phyloP scores from a whole-genome alignment of 2,888 invertebrate species.

The Euplagia quadripunctaria region DNA sequence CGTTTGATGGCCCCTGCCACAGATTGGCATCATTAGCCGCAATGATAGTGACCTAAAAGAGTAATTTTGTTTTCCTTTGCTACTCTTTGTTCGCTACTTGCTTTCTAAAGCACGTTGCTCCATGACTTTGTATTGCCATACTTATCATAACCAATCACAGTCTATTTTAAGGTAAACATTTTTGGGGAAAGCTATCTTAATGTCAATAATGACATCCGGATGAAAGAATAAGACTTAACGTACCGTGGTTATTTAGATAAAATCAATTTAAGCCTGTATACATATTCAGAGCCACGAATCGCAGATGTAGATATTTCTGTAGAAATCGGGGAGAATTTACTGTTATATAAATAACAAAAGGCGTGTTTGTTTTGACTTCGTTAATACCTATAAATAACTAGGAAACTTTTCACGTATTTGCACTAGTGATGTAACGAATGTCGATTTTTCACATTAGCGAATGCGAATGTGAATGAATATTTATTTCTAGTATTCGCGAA shows the following conservation, averaged over 20 bases:
- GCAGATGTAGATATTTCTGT: slow-evolving; percentile 6
- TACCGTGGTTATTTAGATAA: slow-evolving; percentile 33
- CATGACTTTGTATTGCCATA: slow-evolving; percentile 27
- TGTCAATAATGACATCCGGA: slow-evolving; percentile 45
- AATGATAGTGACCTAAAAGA: slow-evolving; percentile 82
- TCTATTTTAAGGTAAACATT: slow-evolving; percentile 23
- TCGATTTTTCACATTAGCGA: too few species aligned
- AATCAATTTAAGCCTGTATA: slow-evolving; percentile 18
- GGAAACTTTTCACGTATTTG: slow-evolving; percentile 11
- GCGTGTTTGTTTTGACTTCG: slow-evolving; percentile 32
- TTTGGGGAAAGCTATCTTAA: slow-evolving; percentile 33
- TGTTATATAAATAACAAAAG: slow-evolving; percentile 39
- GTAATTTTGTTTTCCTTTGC: slow-evolving; percentile 78
- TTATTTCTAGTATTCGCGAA: too few species aligned
- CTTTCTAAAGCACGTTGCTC: slow-evolving; percentile 54
- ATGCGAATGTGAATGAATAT: too few species aligned
- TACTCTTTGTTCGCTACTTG: slow-evolving; percentile 62
- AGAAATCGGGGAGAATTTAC: slow-evolving; percentile 2
- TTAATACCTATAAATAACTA: slow-evolving; percentile 38
- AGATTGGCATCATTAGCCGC: slow-evolving; percentile 84
- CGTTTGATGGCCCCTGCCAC: slow-evolving; percentile 78
- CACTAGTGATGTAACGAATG: too few species aligned
- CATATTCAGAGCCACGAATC: slow-evolving; percentile 16
- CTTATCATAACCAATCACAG: slow-evolving; percentile 16
- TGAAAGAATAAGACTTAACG: slow-evolving; percentile 37